Evolutionary conservation across 2,797 vertebrate species (phyloP), one percentile per base, ranked within the genome.

Genomic region (Sebastes minor): DNA sequence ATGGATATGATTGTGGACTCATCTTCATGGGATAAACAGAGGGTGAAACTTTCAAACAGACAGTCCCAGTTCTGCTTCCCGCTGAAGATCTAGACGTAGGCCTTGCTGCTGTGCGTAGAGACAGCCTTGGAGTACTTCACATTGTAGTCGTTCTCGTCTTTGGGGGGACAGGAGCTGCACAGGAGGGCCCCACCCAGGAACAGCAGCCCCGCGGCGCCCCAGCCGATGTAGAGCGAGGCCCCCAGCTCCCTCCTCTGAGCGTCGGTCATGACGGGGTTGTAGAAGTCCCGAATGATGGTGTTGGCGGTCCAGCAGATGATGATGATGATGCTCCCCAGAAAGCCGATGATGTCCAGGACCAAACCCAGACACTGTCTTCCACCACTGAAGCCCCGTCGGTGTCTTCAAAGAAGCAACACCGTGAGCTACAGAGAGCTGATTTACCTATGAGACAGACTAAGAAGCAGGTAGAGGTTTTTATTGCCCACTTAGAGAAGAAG

Each of bases 181-280:
- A 99, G 96, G 65, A 99, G 92, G 0, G 60, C 96, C 1, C 98
- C 97, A 0, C 97, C 97, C 0, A 99, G 87, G 52, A 98, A 46
- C 60, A 98, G 94, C 25, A 98, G 92, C 0, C 90, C 95, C 0
- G 96, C 94, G 0, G 97, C 69, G 0, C 95, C 97, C 97, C 97
- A 99, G 79, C 97, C 97, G 0, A 99, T 93, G 73, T 98, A 99
- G 35, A 99, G 95, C 0, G 97, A 95, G 0, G 96, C 93, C 0
- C 98, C 98, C 76, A 99, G 91, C 86, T 98, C 97, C 76, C 97
- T 94, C 89, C 95, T 97, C 93, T 97, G 97, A 6, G 96, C 92
- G 0, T 94, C 78, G 0, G 67, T 81, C 56, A 98, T 62, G 74
- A 96, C 4, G 0, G 97, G 97, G 88, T 97, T 97, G 95, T 98